Base-by-base conservation (phyloP, 2,113 vertebrate genomes). In the Takifugu flavidus region DNA sequence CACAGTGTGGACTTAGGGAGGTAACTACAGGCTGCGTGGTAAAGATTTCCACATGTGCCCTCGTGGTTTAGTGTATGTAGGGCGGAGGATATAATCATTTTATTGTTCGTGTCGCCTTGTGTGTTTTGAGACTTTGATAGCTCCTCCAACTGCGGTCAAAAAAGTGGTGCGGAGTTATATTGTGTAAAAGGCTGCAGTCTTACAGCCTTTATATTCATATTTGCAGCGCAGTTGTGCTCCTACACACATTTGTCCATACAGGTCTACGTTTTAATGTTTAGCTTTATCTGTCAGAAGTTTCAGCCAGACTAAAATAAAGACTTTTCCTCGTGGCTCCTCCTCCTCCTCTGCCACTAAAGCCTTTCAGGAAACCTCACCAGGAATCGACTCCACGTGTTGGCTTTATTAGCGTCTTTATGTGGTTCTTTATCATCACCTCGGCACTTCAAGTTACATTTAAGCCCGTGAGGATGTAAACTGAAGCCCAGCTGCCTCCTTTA, bases 41-140 rank as follows among this genome's bases (percentile, higher is more conserved):
- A 89, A 90, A 84, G 75, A 44, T 83, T 89, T 89, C 82, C 87
- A 86, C 77, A 82, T 90, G 88, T 82, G 72, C 66, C 55, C 69
- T 42, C 49, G 51, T 27, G 20, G 31, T 20, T 53, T 31, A 53
- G 62, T 47, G 49, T 31, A 39, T 58, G 13, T 6, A 46, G 55
- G 54, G 56, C 49, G 58, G 59, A 0, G 74, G 62, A 10, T 74
- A 56, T 70, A 59, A 60, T 74, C 27, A 53, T 70, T 74, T 77
- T 74, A 80, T 82, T 83, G 78, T 84, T 73, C n/a, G 12, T 75
- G 72, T 71, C 7, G 20, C 67, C 57, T 8, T 79, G 71, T 76
- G 55, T 66, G 63, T 81, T 74, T 65, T 49, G 52, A 67, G 63
- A 77, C 62, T 59, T 49, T 62, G 53, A 72, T 73, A 75, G 71